Conservation (phyloP, 2,797 vertebrate genomes). For the Crocidura indochinensis region DNA sequence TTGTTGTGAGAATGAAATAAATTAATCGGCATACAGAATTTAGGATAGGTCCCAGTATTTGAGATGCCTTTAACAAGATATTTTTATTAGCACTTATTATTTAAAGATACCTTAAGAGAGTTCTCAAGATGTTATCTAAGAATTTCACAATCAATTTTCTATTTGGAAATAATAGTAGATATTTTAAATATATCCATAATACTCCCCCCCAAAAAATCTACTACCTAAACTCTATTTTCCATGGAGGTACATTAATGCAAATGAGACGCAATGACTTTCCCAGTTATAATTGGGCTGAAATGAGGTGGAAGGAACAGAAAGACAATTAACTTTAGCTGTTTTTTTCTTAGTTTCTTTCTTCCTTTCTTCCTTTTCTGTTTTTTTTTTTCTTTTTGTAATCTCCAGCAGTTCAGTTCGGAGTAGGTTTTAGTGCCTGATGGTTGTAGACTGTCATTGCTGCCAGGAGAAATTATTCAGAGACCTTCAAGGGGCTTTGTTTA, state of each 20-base stretch:
- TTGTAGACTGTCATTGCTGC: slow-evolving; percentile 90
- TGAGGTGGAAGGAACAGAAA: slow-evolving; percentile 95
- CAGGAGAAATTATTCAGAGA: slow-evolving; percentile 93
- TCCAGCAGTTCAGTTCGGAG: slow-evolving; percentile 91
- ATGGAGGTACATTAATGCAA: slow-evolving; percentile 91
- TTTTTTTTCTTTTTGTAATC: slow-evolving; percentile 90
- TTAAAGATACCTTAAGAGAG: slow-evolving; percentile 69
- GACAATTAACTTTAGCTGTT: slow-evolving; percentile 94
- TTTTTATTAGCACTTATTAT: slow-evolving; percentile 77
- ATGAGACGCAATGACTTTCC: slow-evolving; percentile 92
- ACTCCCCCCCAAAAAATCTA: slow-evolving; percentile 80
- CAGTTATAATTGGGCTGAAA: slow-evolving; percentile 94
- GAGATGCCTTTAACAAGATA: not conserved
- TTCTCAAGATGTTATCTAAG: slow-evolving; percentile 64
- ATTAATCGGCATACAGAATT: not conserved
- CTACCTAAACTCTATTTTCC: slow-evolving; percentile 89
- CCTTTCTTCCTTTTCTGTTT: slow-evolving; percentile 87
- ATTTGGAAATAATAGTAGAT: slow-evolving; percentile 71
- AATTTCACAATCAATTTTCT: slow-evolving; percentile 79
- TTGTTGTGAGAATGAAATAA: not conserved
- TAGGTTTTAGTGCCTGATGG: slow-evolving; percentile 89
- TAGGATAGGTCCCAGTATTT: not conserved
- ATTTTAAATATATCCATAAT: slow-evolving; percentile 81
- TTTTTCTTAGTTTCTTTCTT: slow-evolving; percentile 76
- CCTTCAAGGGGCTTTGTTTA: slow-evolving; percentile 96